These are phyloP conservation scores for Coboldia fuscipes DNA, from an alignment of 1,140 invertebrate genomes.

Conservation along the genomic window DNA sequence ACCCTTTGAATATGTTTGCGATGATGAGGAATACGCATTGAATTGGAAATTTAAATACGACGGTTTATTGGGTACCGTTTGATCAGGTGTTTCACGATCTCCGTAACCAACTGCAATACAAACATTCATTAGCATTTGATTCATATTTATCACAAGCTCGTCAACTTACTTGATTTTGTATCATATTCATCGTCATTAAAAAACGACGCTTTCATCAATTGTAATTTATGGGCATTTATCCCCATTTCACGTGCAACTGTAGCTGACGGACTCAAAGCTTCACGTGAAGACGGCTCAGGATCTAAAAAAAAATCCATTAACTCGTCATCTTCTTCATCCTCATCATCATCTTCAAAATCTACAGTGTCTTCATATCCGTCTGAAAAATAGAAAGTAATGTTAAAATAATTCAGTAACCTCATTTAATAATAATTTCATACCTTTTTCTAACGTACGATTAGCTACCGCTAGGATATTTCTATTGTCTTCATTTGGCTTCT, in stretches of 20 bases:
- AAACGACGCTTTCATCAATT: constrained; percentile 72
- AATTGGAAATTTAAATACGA: neutral
- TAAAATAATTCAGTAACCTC: too few species aligned
- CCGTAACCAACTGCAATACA: constrained; percentile 1
- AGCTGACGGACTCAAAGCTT: constrained; percentile 24
- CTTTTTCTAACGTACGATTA: too few species aligned
- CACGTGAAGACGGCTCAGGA: too few species aligned
- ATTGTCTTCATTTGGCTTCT: too few species aligned
- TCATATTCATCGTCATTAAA: constrained; percentile 11
- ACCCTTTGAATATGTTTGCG: constrained; percentile 4
- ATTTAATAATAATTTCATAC: too few species aligned
- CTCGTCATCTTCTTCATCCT: too few species aligned
- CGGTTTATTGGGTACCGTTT: constrained; percentile 3
- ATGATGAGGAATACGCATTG: constrained; percentile 3
- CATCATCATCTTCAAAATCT: neutral
- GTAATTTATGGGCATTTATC: constrained; percentile 41
- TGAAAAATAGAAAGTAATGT: neutral
- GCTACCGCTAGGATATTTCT: too few species aligned
- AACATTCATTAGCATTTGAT: neutral
- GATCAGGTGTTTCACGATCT: constrained; percentile 5
- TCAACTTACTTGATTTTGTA: constrained; percentile 7
- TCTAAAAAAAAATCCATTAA: too few species aligned
- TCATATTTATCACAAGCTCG: neutral
- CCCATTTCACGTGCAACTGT: constrained; percentile 32
- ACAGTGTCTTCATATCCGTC: neutral